Evolutionary conservation across 2,113 vertebrate species (phyloP).

Genomic region (Dromiciops gliroides): DNA sequence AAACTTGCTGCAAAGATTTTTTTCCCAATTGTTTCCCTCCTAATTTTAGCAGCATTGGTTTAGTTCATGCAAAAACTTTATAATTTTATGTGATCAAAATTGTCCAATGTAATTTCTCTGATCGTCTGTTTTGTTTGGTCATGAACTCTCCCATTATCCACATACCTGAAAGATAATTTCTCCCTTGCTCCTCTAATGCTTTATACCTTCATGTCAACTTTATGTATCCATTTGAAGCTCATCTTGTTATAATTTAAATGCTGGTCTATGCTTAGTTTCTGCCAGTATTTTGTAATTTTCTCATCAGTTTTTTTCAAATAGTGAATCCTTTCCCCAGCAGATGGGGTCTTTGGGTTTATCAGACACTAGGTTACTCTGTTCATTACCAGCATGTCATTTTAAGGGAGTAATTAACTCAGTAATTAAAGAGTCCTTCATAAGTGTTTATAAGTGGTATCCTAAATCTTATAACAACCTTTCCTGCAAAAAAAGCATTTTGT

Average conservation of each 20-base stretch:
- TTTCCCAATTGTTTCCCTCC: neutral
- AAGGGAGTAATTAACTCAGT: constrained; percentile 49
- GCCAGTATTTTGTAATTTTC: neutral
- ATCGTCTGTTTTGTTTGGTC: neutral
- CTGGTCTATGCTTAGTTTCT: neutral
- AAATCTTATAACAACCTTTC: constrained; percentile 47
- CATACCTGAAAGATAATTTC: neutral
- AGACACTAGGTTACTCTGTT: neutral
- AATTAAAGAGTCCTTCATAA: constrained; percentile 32
- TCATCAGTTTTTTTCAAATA: neutral
- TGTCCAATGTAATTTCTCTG: neutral
- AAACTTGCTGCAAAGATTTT: neutral
- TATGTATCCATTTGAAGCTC: neutral
- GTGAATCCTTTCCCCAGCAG: neutral
- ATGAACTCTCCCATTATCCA: neutral
- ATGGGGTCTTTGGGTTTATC: neutral
- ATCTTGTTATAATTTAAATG: neutral
- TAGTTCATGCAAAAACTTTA: neutral
- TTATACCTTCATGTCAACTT: neutral
- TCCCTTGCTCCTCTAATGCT: neutral
- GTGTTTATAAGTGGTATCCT: constrained; percentile 47
- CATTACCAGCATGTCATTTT: constrained; percentile 2
- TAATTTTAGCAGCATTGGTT: neutral
- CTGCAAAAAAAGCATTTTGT: constrained; percentile 40
- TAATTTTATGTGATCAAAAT: neutral